These are phyloP conservation scores for Chouioia cunea DNA, from an alignment of 2,888 invertebrate genomes.

Conservation along the genomic window DNA sequence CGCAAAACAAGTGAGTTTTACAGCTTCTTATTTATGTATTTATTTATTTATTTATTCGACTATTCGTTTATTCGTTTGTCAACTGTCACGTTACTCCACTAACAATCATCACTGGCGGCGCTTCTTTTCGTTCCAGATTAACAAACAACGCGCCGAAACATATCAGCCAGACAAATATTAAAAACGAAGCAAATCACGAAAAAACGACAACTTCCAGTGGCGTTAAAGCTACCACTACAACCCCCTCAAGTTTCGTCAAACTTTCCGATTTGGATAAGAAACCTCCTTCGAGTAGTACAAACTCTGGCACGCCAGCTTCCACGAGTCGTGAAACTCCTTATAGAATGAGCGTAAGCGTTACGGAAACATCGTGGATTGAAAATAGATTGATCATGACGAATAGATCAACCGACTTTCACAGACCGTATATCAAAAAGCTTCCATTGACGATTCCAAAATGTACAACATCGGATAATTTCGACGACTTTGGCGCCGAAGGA, in stretches of 20 bases:
- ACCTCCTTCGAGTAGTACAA: constrained; percentile 67
- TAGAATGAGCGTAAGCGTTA: constrained; percentile 78
- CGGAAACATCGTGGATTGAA: constrained; percentile 78
- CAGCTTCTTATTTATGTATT: constrained; percentile 42
- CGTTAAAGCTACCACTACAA: constrained; percentile 51
- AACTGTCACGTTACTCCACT: too few relatives aligned
- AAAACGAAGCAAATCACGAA: constrained; percentile 17
- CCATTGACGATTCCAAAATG: constrained; percentile 28
- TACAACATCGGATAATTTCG: constrained; percentile 60
- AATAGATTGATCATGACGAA: constrained; percentile 73
- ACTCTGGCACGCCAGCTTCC: constrained; percentile 55
- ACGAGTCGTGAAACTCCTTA: constrained; percentile 63
- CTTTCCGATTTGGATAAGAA: constrained; percentile 85
- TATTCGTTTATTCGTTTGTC: too few relatives aligned
- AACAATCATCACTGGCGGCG: too few relatives aligned
- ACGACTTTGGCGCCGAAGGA: constrained; percentile 52
- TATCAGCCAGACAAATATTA: too few relatives aligned
- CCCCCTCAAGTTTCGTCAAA: constrained; percentile 74
- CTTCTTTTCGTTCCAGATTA: too few relatives aligned
- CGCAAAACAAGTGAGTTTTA: constrained; percentile 38
- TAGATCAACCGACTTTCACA: constrained; percentile 66
- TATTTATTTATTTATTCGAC: constrained; percentile 12
- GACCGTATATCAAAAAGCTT: constrained; percentile 58
- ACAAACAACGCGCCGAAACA: too few relatives aligned
- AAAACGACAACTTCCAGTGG: constrained; percentile 29